A percentile compares a stretch with the other conserved stretches of the same genome.
phyloP scores from a whole-genome alignment of 2,797 vertebrate species.

The Chelmon rostratus region DNA sequence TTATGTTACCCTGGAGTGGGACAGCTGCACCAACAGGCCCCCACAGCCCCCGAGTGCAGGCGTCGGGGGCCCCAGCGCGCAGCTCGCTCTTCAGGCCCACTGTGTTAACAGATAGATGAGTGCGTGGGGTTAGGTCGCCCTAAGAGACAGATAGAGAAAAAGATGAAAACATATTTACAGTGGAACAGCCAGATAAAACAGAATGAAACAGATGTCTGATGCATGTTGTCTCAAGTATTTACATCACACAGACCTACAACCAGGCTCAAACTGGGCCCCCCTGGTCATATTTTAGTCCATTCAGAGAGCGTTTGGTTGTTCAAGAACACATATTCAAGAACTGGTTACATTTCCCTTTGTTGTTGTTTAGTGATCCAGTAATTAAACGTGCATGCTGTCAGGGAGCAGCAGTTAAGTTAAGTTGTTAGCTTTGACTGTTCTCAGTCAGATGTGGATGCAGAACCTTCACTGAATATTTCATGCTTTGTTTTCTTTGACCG shows the following conservation, averaged over 20 bases:
- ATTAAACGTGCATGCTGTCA: conserved; percentile 2
- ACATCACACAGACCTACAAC: conserved; percentile 25
- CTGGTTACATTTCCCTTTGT: neutral
- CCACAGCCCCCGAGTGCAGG: conserved; percentile 72
- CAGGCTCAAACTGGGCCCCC: neutral
- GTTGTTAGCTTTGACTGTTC: conserved; percentile 47
- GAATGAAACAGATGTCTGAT: conserved; percentile 48
- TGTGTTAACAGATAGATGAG: conserved; percentile 88
- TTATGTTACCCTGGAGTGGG: conserved; percentile 89
- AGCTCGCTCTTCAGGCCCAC: conserved; percentile 78
- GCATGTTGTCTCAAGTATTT: conserved; percentile 19
- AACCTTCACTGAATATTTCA: conserved; percentile 73
- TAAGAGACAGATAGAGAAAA: conserved; percentile 38
- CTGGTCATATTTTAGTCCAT: neutral
- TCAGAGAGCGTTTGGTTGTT: conserved; percentile 6
- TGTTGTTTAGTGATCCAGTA: conserved; percentile 19
- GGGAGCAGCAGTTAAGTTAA: neutral
- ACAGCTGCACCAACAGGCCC: conserved; percentile 90
- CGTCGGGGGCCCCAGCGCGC: conserved; percentile 69
- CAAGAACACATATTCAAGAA: neutral
- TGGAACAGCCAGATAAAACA: conserved; percentile 44
- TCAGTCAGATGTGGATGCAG: conserved; percentile 61
- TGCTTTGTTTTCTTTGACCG: conserved; percentile 62
- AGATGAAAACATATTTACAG: conserved; percentile 69
- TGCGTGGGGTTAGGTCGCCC: conserved; percentile 67